Conservation (phyloP, 2,888 invertebrate genomes). For the Coelopa pilipes region DNA sequence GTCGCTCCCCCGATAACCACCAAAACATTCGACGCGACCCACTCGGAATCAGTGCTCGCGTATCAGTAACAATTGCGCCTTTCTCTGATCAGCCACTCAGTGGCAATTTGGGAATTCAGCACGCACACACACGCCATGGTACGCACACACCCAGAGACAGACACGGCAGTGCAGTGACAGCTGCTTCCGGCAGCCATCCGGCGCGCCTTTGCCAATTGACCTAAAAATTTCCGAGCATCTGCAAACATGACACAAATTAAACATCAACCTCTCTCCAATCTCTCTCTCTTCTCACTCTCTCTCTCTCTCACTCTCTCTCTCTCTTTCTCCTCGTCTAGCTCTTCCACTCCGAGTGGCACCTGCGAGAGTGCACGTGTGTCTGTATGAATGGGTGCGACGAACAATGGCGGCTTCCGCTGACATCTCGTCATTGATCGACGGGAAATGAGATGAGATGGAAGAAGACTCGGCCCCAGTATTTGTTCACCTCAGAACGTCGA, state of each 20-base stretch:
- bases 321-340: not conserved
- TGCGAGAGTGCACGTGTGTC: not conserved
- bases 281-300: not conserved
- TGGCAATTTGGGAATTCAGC: conserved; percentile 6
- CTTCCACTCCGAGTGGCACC: not conserved
- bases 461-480: not conserved
- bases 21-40: too few relatives aligned
- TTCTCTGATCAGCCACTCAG: not conserved
- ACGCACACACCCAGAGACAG: not conserved
- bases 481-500: not conserved
- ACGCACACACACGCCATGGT: not conserved
- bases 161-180: conserved; percentile 3
- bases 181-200: conserved; percentile 9
- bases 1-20: too few relatives aligned
- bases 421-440: conserved; percentile 12
- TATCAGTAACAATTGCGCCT: too few relatives aligned
- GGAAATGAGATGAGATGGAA: conserved; percentile 5
- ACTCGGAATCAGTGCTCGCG: too few relatives aligned
- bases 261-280: not conserved
- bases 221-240: conserved; percentile 11
- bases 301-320: not conserved
- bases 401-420: conserved; percentile 10
- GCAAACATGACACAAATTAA: conserved; percentile 23
- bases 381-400: not conserved
- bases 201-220: conserved; percentile 14